Evolutionary conservation across 2,888 invertebrate genomes (phyloP), one percentile per base, ranked within the genome.

Genomic region (Andrena camellia): DNA sequence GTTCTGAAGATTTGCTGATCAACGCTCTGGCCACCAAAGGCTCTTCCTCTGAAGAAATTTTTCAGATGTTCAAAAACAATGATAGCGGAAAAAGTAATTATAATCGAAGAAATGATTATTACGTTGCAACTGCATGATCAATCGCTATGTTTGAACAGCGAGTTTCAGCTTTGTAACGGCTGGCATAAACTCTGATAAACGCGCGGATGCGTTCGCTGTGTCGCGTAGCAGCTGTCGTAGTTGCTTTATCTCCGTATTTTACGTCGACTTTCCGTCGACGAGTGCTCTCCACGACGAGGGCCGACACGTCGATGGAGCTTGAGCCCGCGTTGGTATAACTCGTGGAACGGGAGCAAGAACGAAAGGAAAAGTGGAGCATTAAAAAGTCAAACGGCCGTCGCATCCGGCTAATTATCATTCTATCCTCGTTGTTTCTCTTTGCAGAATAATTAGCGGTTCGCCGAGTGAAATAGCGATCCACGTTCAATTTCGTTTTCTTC

Each of bases 111-210:
- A 42, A 42, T 13, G 17, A 42, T 42, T 42, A 17, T 17, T 17
- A 42, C 13, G 42, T 42, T 17, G 42, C 42, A 42, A 13, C 4
- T 13, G 42, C 4, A 42, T 4, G 42, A 42, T 42, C 42, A 13
- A 42, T 42, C 3, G 42, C 13, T 42, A 42, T 42, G 42, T 42
- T 42, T 17, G 42, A 42, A 17, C 17, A 42, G 1, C 42, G 13
- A 42, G 17, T 42, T 42, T 42, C 42, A 42, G 13, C 17, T 42
- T 42, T 42, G 17, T 42, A 42, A 5, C 13, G 42, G 13, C 42
- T 42, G 23, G 23, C 20, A 86, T 71, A 76, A 75, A 81, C 52
- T 75, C 88, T 87, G 89, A 89, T 92, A 91, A 92, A 91, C 90
- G 88, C 88, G 79, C 89, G 85, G 89, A 89, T 89, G 89, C 83